A percentile compares a stretch with the other conserved stretches of the same genome.
Evolutionary conservation across 2,113 vertebrate genomes (phyloP).

Genomic region (Pluvialis apricaria): DNA sequence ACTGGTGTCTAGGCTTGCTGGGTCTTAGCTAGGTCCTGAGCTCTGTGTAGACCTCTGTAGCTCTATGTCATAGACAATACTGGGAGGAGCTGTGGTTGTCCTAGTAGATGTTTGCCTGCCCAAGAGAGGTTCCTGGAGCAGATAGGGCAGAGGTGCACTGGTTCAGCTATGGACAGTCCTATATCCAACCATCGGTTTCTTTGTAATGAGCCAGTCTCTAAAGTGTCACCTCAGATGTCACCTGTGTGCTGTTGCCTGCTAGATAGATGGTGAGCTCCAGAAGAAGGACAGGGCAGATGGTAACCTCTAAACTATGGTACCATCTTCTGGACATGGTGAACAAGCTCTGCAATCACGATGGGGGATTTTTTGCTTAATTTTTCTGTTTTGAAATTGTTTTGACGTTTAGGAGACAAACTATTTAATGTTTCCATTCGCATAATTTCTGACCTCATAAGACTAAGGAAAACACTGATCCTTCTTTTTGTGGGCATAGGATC

Average conservation of each 20-base stretch:
- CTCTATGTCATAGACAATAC: not conserved
- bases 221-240: not conserved
- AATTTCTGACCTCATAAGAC: not conserved
- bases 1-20: not conserved
- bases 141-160: not conserved
- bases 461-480: not conserved
- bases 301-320: not conserved
- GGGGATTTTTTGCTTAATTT: not conserved
- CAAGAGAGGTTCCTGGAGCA: not conserved
- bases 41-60: not conserved
- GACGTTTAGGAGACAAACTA: not conserved
- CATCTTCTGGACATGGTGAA: not conserved
- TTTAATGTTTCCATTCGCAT: not conserved
- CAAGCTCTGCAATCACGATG: not conserved
- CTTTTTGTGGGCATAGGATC: not conserved
- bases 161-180: not conserved
- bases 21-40: not conserved
- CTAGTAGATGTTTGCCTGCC: not conserved
- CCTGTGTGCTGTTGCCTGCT: not conserved
- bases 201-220: not conserved
- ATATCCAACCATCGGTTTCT: accelerated
- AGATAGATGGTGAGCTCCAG: not conserved
- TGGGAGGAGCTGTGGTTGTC: not conserved
- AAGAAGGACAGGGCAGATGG: not conserved
- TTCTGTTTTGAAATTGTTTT: not conserved